These are phyloP conservation scores for Galeruca laticollis DNA, from an alignment of 2,888 invertebrate genomes.

Conservation along the genomic window DNA sequence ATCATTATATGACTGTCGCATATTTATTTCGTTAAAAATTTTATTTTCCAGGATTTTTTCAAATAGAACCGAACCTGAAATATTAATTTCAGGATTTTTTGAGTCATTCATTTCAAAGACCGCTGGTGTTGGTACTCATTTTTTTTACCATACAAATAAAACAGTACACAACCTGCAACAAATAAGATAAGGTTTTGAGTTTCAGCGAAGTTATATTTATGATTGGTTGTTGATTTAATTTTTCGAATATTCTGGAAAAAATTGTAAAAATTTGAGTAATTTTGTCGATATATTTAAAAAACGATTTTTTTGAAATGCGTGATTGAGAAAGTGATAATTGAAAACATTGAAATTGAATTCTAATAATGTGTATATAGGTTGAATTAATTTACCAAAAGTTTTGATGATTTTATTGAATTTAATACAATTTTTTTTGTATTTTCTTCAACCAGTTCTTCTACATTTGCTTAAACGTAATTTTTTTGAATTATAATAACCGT, in stretches of 20 bases:
- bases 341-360: background rate
- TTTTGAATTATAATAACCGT: too few relatives aligned
- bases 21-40: background rate
- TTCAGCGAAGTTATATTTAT: constrained; percentile 44
- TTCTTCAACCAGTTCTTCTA: too few relatives aligned
- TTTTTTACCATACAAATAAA: constrained; percentile 57
- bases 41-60: constrained; percentile 19
- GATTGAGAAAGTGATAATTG: background rate
- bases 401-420: background rate
- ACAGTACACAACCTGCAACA: constrained; percentile 46
- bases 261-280: background rate
- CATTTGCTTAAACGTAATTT: too few relatives aligned
- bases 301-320: background rate
- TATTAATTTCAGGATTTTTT: constrained; percentile 56
- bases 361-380: background rate
- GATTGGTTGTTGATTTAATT: constrained; percentile 38
- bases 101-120: constrained; percentile 48
- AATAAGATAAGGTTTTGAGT: constrained; percentile 48
- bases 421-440: too few relatives aligned
- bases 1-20: background rate
- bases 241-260: constrained; percentile 32
- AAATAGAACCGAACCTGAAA: constrained; percentile 55
- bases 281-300: background rate
- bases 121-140: constrained; percentile 56
- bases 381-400: background rate